These are phyloP conservation scores for Melanargia galathea DNA, from an alignment of 2,888 invertebrate genomes.

Conservation along the genomic window DNA sequence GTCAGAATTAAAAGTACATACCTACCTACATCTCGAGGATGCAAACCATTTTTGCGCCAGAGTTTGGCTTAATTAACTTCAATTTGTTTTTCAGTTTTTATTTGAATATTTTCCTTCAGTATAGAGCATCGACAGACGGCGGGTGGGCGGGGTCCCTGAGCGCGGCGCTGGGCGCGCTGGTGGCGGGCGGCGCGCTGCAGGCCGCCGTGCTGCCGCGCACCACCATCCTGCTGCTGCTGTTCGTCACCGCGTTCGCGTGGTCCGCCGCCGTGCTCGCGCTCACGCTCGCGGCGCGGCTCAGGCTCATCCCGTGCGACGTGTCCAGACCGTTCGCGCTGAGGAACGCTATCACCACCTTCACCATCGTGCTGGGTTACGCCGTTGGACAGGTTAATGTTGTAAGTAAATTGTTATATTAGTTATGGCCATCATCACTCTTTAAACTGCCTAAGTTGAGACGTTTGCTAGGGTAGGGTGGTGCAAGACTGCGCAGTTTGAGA, in stretches of 20 bases:
- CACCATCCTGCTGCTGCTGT: constrained; percentile 90
- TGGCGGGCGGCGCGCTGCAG: constrained; percentile 89
- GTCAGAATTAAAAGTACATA: no score
- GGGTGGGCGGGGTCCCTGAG: constrained; percentile 92
- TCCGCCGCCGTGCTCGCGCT: constrained; percentile 93
- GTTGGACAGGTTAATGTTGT: constrained; percentile 97
- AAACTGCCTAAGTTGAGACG: no score
- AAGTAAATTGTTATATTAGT: constrained; percentile 68
- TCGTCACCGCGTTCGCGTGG: constrained; percentile 95
- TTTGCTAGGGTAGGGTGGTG: no score
- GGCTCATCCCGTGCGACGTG: constrained; percentile 93
- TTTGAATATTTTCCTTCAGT: constrained; percentile 76
- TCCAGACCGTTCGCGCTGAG: constrained; percentile 91
- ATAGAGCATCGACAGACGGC: constrained; percentile 92
- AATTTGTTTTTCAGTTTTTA: no score
- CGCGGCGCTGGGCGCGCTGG: constrained; percentile 88
- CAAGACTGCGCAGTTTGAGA: no score
- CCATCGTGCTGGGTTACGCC: constrained; percentile 92
- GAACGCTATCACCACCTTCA: constrained; percentile 93
- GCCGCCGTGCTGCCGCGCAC: constrained; percentile 92
- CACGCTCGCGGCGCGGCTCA: constrained; percentile 90
- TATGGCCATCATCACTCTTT: neutral
- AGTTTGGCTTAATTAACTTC: no score
- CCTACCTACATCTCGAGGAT: no score
- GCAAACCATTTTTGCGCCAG: no score